Base-by-base conservation (phyloP, 2,797 vertebrate species). In the Cryptoblepharus egeriae region DNA sequence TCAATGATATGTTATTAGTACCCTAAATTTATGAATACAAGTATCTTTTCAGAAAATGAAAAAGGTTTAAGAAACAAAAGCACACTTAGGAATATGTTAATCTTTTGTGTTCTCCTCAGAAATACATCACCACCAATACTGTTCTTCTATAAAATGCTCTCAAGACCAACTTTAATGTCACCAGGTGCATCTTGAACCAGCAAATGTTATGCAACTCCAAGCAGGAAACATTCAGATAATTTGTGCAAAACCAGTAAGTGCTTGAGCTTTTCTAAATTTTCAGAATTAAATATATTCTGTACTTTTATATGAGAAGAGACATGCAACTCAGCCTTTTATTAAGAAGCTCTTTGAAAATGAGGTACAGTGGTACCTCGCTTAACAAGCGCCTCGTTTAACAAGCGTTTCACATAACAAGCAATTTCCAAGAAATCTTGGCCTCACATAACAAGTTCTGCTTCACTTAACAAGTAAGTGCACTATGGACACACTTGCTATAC, bases 11-110 rank as follows among this genome's bases (percentile, higher is more conserved):
- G 45, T 63, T 30, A 18, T 71, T 91, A 81, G 89, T 58, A 89
- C 86, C 70, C 70, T 91, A 86, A 85, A 89, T 83, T 87, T 78
- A 88, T 0, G 73, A 87, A 84, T 85, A 71, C 69, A 49, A 49
- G 16, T 20, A 13, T 68, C 22, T 68, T 68, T 37, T 37, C 32
- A 18, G 20, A 65, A 35, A 18, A 32, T 6, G 35, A 65, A 65
- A 61, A 67, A 22, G 35, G 16, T 16, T 65, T 52, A 15, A 65
- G 18, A 35, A 32, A 18, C 8, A 32, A 24, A 60, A 26, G 22
- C 9, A 60, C 20, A 30, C 32, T 35, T 35, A 65, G 32, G 35
- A 65, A 65, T 65, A 65, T 32, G 30, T 12, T 49, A 49, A 49
- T 49, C 32, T 16, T 32, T 35, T 65, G 63, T 32, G 10, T 65